Base-by-base conservation (phyloP, 2,888 invertebrate species). In the Polydrusus cervinus region DNA sequence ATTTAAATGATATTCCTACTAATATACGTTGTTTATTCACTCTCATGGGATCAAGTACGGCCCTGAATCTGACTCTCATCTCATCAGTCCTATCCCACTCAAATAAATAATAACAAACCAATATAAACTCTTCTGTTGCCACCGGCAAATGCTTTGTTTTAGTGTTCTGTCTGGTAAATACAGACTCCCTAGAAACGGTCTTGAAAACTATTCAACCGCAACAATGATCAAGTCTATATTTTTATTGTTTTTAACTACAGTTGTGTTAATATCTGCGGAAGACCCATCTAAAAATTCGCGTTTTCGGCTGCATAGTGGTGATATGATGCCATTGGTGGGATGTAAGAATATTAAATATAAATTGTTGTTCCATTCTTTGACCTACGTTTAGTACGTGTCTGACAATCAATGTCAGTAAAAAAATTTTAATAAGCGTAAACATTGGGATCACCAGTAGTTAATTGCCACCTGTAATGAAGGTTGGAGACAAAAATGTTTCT, bases 311-410 rank as follows among this genome's bases (percentile, higher is more conserved):
- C 80, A 84, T 34, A 89, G 86, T 83, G 90, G 90, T 60, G 85
- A 87, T 81, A 79, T 82, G 71, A 90, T 91, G 89, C 90, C 90
- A 25, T 83, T 91, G 74, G 85, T 91, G 81, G 90, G 90, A 84
- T 88, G 91, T 91, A 89, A 87, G 89, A 75, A 76, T 43, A 25
- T 25, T 3, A 25, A 5, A 25, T 25, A 25, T 25, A 25, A 25
- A 25, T 3, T 5, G 5, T 34, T 34, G 8, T 7, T 34, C 30
- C 7, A 30, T 30, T 5, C 30, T 30, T 30, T 3, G 30, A 5
- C 3, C 30, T 30, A 30, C 30, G 3, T 30, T 30, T 30, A 30
- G n/a, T 30, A 7, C 3, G 7, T 34, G 34, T 34, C 10, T 34
- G 1, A 34, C 3, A 8, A 1, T 9, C 34, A 34, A 10, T 8